Evolutionary conservation across 2,113 vertebrate genomes (phyloP), one percentile per base, ranked within the genome.

Genomic region (Nothoprocta pentlandii): DNA sequence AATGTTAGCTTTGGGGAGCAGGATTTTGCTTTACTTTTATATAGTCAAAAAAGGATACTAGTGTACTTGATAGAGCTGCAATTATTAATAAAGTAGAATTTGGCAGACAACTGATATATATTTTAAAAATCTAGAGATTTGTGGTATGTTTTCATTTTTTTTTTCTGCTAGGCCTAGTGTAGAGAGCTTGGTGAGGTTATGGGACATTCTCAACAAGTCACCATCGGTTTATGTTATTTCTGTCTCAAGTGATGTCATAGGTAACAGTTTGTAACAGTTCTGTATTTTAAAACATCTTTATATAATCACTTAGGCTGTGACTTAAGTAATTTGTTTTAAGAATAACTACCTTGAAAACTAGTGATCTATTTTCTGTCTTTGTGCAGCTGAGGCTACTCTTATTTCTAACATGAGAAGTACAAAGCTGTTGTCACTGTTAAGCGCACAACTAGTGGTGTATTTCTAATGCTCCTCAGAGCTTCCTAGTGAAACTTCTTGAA

Each of bases 31-130:
- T 71, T 61, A 59, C 41, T 56, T 75, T 10, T 23, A 2, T 5
- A 13, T 3, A 54, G 49, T 71, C 70, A 61, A 34, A 71, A 84
- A 89, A 47, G 42, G 81, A 53, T 58, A 16, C 70, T 70, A 47
- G 59, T 87, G 14, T 14, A 25, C 71, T 51, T 76, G 46, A 77
- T 41, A 47, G 54, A 67, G 66, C 30, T 88, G 51, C 59, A 47
- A 49, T 94, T 74, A 54, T 86, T 94, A 88, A 80, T 75, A 90
- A 86, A 92, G 61, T n/a, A 56, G 69, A 42, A 56, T 75, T 78
- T 94, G 69, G 73, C 71, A 78, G 80, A 63, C 68, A 56, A 1
- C n/a, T n/a, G 41, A 46, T 49, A 49, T 22, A 25, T 58, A 41
- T 62, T 92, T 78, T 67, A 91, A 32, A 67, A 88, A 42, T 42